Evolutionary conservation across 2,888 invertebrate species (phyloP).

Genomic region (Plusia festucae): DNA sequence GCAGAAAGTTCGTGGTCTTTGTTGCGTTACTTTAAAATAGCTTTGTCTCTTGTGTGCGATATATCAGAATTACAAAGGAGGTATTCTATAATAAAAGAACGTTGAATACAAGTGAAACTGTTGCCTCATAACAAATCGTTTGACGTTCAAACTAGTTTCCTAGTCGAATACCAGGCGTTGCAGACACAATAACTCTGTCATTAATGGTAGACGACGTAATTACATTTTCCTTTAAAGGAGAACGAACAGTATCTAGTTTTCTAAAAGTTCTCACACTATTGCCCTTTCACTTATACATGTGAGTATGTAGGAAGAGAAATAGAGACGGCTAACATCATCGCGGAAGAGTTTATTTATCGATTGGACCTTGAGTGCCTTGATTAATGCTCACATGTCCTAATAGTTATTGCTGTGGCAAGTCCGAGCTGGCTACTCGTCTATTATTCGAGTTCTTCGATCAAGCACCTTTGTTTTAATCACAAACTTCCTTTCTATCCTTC

Average conservation of each 20-base stretch:
- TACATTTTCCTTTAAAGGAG: conserved; percentile 72
- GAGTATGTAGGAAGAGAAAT: conserved; percentile 39
- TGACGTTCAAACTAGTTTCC: conserved; percentile 64
- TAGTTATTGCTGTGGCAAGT: conserved; percentile 54
- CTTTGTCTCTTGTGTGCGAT: conserved; percentile 6
- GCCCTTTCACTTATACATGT: conserved; percentile 55
- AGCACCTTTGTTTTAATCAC: background rate
- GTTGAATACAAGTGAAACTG: conserved; percentile 37
- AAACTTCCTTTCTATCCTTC: background rate
- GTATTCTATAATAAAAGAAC: conserved; percentile 10
- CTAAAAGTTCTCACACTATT: conserved; percentile 61
- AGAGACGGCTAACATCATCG: conserved; percentile 61
- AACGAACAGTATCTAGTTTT: conserved; percentile 65
- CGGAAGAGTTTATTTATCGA: conserved; percentile 68
- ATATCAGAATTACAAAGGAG: conserved; percentile 26
- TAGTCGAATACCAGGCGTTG: conserved; percentile 59
- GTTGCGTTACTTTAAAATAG: background rate
- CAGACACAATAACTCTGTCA: conserved; percentile 60
- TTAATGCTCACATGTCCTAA: conserved; percentile 64
- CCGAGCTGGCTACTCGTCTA: conserved; percentile 21
- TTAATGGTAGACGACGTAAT: conserved; percentile 65
- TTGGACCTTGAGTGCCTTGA: conserved; percentile 69
- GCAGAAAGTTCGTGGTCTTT: background rate
- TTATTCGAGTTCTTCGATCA: conserved; percentile 17
- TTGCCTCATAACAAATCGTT: conserved; percentile 47